These are phyloP conservation scores for Puffinus mauretanicus DNA, from an alignment of 2,113 vertebrate genomes.

Conservation along the genomic window DNA sequence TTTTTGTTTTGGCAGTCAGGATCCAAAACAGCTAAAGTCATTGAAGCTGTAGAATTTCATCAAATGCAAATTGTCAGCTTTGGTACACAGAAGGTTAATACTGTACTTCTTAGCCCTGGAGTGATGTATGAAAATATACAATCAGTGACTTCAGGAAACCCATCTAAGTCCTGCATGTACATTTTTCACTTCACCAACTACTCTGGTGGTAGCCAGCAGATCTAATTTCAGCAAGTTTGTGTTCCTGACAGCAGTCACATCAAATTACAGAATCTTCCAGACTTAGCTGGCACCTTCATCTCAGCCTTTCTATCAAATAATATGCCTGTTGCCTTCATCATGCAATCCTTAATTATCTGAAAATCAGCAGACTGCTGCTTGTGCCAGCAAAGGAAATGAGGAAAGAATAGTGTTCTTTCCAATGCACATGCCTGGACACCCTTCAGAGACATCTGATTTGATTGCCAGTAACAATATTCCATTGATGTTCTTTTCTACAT, in stretches of 20 bases:
- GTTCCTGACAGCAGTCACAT: conserved; percentile 66
- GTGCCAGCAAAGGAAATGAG: conserved; percentile 56
- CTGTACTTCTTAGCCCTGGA: not conserved
- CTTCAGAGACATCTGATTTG: conserved; percentile 53
- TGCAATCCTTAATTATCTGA: conserved; percentile 68
- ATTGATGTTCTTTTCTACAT: conserved; percentile 20
- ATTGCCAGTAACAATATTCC: conserved; percentile 53
- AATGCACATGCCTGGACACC: conserved; percentile 29
- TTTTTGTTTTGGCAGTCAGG: not conserved
- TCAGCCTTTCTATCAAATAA: conserved; percentile 68
- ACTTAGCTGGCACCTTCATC: conserved; percentile 65
- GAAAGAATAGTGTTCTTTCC: conserved; percentile 37
- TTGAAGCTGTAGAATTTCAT: not conserved
- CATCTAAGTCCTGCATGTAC: conserved; percentile 44
- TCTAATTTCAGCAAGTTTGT: conserved; percentile 55
- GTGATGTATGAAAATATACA: conserved; percentile 28
- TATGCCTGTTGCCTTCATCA: conserved; percentile 64
- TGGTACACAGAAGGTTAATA: conserved; percentile 50
- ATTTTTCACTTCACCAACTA: conserved; percentile 53
- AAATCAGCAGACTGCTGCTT: conserved; percentile 60
- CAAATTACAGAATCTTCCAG: conserved; percentile 64
- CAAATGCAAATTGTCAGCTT: conserved; percentile 4
- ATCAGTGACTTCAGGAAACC: conserved; percentile 47
- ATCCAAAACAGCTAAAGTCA: not conserved
- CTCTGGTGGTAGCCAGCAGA: conserved; percentile 32